phyloP scores from a whole-genome alignment of 2,888 invertebrate genomes.

The Lingula anatina region DNA sequence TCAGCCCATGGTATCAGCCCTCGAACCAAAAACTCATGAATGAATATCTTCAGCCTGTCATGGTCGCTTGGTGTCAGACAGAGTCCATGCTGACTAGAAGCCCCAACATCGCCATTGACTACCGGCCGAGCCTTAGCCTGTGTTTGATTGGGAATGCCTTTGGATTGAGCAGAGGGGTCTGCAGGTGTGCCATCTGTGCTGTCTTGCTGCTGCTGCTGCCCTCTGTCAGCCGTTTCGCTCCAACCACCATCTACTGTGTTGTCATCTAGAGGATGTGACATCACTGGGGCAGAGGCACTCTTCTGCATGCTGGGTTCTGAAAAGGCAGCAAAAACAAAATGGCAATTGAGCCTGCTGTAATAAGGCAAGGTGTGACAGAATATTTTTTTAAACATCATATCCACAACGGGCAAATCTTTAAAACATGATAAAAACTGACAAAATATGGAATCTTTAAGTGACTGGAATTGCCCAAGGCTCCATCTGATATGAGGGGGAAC shows the following conservation, averaged over 20 bases:
- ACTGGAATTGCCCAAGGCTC: too few species aligned
- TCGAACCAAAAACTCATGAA: slow-evolving; percentile 80
- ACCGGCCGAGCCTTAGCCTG: slow-evolving; percentile 8
- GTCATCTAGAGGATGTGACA: slow-evolving; percentile 18
- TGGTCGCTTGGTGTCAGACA: slow-evolving; percentile 77
- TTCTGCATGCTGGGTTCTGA: too few species aligned
- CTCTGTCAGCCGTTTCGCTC: not conserved
- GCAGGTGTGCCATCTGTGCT: not conserved
- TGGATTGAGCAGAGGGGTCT: not conserved
- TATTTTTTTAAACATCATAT: too few species aligned
- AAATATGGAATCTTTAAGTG: too few species aligned
- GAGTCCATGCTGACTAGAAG: slow-evolving; percentile 46
- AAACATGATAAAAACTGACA: too few species aligned
- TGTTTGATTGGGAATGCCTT: not conserved
- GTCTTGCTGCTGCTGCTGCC: not conserved
- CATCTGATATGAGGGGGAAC: too few species aligned
- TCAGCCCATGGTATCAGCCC: slow-evolving; percentile 89
- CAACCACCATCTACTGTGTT: slow-evolving; percentile 14
- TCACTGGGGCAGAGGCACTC: slow-evolving; percentile 11
- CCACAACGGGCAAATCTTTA: too few species aligned
- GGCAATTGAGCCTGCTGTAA: too few species aligned
- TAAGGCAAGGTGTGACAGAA: too few species aligned
- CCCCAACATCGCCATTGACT: slow-evolving; percentile 3
- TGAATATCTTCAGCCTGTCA: slow-evolving; percentile 75
- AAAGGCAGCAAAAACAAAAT: too few species aligned